Evolutionary conservation across 2,888 invertebrate species (phyloP).

Genomic region (Tachina grossa): DNA sequence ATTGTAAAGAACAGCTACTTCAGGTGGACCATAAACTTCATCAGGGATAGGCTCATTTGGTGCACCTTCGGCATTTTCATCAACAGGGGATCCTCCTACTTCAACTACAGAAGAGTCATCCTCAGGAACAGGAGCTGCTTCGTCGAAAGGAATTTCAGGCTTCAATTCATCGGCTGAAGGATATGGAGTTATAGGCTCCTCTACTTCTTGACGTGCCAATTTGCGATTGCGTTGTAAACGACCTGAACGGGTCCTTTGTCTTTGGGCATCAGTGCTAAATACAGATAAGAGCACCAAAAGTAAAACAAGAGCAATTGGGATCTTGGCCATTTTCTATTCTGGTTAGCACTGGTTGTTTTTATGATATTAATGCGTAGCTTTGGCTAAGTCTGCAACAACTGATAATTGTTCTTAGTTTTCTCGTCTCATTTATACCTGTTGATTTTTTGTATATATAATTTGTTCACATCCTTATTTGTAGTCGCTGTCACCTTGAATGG

Average conservation of each 20-base stretch:
- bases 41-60: conserved; percentile 75
- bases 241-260: conserved; percentile 59
- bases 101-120: conserved; percentile 63
- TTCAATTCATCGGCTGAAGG: conserved; percentile 71
- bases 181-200: conserved; percentile 68
- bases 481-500: conserved; percentile 60
- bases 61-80: conserved; percentile 53
- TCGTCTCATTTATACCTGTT: conserved; percentile 59
- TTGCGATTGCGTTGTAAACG: conserved; percentile 64
- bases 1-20: conserved; percentile 73
- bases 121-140: conserved; percentile 48
- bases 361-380: conserved; percentile 46
- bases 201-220: conserved; percentile 70
- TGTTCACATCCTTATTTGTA: conserved; percentile 66
- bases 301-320: conserved; percentile 72
- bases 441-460: conserved; percentile 30
- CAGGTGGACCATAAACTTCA: conserved; percentile 78
- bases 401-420: conserved; percentile 47
- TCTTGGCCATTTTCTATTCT: conserved; percentile 75
- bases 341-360: conserved; percentile 22
- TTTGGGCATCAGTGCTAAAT: conserved; percentile 57
- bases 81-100: conserved; percentile 49
- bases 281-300: conserved; percentile 71
- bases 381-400: conserved; percentile 56
- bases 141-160: conserved; percentile 70